Conservation (phyloP, 2,797 vertebrate species). For the Oceanodroma leucorhoa region DNA sequence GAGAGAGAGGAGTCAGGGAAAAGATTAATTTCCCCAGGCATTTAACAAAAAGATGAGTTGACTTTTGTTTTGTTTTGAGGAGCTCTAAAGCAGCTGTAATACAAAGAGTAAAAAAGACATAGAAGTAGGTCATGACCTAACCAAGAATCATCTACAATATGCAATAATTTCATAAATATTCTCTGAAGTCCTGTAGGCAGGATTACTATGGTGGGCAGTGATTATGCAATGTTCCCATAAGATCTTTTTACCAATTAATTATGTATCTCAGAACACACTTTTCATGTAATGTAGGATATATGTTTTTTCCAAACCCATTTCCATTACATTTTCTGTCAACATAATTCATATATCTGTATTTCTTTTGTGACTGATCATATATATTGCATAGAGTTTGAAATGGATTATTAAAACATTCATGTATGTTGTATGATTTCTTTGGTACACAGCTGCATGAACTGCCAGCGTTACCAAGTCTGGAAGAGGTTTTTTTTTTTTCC, state of each 20-base stretch:
- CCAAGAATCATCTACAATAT: neutral
- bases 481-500: neutral
- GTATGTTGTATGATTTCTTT: neutral
- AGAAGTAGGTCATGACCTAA: neutral
- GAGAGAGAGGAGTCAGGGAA: neutral
- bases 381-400: conserved; percentile 1
- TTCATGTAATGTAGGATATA: neutral
- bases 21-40: neutral
- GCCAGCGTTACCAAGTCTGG: neutral
- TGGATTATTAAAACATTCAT: conserved; percentile 12
- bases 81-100: neutral
- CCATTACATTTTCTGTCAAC: neutral
- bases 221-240: neutral
- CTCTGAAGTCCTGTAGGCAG: neutral
- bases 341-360: neutral
- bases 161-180: neutral
- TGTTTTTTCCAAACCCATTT: neutral
- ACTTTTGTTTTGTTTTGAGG: neutral
- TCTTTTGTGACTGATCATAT: neutral
- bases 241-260: neutral
- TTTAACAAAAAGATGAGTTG: neutral
- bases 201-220: neutral
- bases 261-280: neutral
- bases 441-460: neutral
- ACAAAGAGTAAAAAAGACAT: neutral